Conservation (phyloP, 2,113 vertebrate species). For the Petrocephalus microphthalmus region DNA sequence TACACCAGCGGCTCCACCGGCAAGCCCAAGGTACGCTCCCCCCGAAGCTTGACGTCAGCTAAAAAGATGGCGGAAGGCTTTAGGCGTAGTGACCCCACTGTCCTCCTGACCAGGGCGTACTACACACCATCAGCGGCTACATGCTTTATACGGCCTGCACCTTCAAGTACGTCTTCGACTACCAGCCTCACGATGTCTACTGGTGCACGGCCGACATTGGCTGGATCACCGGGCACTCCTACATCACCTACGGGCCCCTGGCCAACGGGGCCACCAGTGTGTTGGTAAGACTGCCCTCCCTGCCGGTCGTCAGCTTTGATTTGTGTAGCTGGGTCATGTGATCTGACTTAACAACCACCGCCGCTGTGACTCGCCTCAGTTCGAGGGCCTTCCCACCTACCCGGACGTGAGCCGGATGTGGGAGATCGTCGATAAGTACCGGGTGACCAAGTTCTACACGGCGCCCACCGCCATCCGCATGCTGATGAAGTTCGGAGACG, state of each 20-base stretch:
- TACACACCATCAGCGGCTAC: conserved; percentile 88
- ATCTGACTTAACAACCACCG: background rate
- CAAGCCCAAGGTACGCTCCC: conserved; percentile 80
- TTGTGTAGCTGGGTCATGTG: background rate
- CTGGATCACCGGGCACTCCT: conserved; percentile 97
- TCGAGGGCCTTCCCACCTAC: conserved; percentile 93
- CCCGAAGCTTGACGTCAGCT: background rate
- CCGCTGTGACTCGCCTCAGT: conserved; percentile 56
- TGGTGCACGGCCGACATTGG: conserved; percentile 98
- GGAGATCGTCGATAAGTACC: conserved; percentile 88
- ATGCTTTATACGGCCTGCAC: conserved; percentile 85
- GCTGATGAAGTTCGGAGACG: conserved; percentile 92
- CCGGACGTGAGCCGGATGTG: conserved; percentile 83
- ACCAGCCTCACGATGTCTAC: conserved; percentile 81
- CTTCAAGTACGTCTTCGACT: conserved; percentile 92
- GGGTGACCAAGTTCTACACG: conserved; percentile 93
- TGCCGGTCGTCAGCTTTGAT: background rate
- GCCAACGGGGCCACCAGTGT: conserved; percentile 87
- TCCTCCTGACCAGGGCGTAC: conserved; percentile 69
- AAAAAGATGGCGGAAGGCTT: background rate
- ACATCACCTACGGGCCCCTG: conserved; percentile 88
- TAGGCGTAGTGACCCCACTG: background rate
- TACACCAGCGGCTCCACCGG: conserved; percentile 96
- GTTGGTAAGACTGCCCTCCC: conserved; percentile 66
- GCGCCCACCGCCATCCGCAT: conserved; percentile 91